Evolutionary conservation across 2,797 vertebrate species (phyloP).

Genomic region (Sebastes hubbsi): DNA sequence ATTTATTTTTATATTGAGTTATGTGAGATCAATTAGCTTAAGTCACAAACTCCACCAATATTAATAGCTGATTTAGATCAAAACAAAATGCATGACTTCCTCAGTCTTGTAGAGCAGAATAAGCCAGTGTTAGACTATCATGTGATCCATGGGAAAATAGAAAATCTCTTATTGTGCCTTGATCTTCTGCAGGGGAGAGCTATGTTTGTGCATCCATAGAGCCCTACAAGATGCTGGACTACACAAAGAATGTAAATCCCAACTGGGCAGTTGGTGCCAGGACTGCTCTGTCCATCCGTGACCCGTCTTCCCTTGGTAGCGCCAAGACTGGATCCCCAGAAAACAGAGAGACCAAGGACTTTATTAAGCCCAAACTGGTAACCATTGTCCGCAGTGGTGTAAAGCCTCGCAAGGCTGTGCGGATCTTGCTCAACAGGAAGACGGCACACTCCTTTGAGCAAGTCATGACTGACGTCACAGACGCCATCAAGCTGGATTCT

Average conservation of each 20-base stretch:
- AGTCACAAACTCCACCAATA: not conserved
- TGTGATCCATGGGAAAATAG: not conserved
- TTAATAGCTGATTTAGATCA: not conserved
- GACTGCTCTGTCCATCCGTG: slow-evolving; percentile 80
- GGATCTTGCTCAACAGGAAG: slow-evolving; percentile 98
- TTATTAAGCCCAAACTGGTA: slow-evolving; percentile 96
- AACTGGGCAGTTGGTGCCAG: slow-evolving; percentile 95
- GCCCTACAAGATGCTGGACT: slow-evolving; percentile 94
- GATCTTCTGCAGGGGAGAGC: slow-evolving; percentile 87
- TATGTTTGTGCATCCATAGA: slow-evolving; percentile 98
- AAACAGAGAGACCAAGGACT: slow-evolving; percentile 90
- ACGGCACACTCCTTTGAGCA: slow-evolving; percentile 97
- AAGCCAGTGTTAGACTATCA: not conserved
- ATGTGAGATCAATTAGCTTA: not conserved
- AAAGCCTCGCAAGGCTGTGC: slow-evolving; percentile 94
- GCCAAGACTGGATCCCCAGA: slow-evolving; percentile 85
- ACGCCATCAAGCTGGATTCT: slow-evolving; percentile 96
- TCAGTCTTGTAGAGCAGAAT: not conserved
- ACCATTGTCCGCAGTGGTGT: slow-evolving; percentile 97
- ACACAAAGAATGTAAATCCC: slow-evolving; percentile 98
- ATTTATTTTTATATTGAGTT: not conserved
- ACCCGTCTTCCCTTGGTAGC: slow-evolving; percentile 88
- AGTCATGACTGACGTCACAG: slow-evolving; percentile 96
- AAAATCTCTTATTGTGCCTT: not conserved
- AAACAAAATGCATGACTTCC: not conserved